Percentiles rank a stretch among this genome's conserved stretches.
Conservation (phyloP, 2,888 invertebrate genomes). For the Saturnia japonica region DNA sequence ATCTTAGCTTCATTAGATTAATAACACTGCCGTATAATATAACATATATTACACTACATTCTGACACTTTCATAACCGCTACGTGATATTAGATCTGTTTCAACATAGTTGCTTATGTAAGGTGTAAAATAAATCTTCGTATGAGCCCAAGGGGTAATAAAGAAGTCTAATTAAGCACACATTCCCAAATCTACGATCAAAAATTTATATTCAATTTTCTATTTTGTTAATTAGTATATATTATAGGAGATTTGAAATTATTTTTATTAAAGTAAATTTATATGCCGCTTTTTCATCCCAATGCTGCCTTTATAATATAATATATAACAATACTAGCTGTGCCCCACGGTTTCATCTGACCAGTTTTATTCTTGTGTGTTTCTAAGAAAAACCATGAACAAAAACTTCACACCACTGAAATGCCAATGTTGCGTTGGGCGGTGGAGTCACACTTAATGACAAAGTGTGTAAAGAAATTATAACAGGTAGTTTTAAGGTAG, state of each 20-base stretch:
- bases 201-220: constrained; percentile 6
- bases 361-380: too few species aligned
- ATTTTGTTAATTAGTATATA: constrained; percentile 3
- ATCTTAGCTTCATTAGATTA: constrained; percentile 37
- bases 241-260: not conserved
- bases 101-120: constrained; percentile 35
- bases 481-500: too few species aligned
- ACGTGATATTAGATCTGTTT: constrained; percentile 40
- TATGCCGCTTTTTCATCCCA: too few species aligned
- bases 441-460: too few species aligned
- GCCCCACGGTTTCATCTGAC: too few species aligned
- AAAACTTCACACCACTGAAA: too few species aligned
- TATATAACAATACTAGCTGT: too few species aligned
- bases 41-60: constrained; percentile 44
- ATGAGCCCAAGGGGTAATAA: constrained; percentile 15
- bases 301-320: too few species aligned
- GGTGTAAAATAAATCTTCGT: constrained; percentile 18
- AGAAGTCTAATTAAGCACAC: constrained; percentile 11
- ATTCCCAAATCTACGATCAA: constrained; percentile 5
- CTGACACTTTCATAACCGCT: constrained; percentile 48
- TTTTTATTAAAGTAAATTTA: not conserved
- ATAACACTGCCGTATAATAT: constrained; percentile 33
- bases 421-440: too few species aligned
- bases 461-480: too few species aligned
- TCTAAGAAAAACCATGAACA: too few species aligned